phyloP scores from a whole-genome alignment of 2,113 vertebrate species.

The Phalacrocorax brasilianus region DNA sequence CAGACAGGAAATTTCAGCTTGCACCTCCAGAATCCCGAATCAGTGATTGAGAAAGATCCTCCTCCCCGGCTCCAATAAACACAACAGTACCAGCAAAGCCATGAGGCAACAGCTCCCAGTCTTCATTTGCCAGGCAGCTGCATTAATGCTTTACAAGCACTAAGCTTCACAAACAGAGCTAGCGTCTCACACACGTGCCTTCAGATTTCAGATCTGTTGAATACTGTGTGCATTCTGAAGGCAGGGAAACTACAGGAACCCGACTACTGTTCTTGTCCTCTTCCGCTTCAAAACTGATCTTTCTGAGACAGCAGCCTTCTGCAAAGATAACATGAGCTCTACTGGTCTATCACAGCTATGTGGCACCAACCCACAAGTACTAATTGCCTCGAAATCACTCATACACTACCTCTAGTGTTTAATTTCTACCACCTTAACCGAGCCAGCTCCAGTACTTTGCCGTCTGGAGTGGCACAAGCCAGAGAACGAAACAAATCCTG shows the following conservation, averaged over 20 bases:
- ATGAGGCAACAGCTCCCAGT: neutral
- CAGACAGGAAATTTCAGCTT: neutral
- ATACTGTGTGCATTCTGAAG: neutral
- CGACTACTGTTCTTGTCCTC: neutral
- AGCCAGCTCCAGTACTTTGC: neutral
- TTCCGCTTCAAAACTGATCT: neutral
- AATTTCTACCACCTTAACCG: neutral
- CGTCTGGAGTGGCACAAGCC: neutral
- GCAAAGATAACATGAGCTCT: neutral
- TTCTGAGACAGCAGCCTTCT: neutral
- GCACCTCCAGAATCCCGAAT: neutral
- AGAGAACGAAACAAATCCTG: neutral
- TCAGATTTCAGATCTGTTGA: neutral
- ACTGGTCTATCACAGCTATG: neutral
- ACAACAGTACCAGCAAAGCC: neutral
- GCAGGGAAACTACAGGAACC: neutral
- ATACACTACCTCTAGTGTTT: no score
- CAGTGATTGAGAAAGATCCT: rapidly evolving
- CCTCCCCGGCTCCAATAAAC: neutral
- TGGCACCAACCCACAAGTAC: neutral
- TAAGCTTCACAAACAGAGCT: neutral
- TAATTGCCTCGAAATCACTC: neutral
- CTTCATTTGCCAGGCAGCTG: neutral
- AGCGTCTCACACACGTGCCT: neutral
- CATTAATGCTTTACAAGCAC: neutral